These are phyloP conservation scores for Apamea epomidion DNA, from an alignment of 2,888 invertebrate species.

Conservation along the genomic window DNA sequence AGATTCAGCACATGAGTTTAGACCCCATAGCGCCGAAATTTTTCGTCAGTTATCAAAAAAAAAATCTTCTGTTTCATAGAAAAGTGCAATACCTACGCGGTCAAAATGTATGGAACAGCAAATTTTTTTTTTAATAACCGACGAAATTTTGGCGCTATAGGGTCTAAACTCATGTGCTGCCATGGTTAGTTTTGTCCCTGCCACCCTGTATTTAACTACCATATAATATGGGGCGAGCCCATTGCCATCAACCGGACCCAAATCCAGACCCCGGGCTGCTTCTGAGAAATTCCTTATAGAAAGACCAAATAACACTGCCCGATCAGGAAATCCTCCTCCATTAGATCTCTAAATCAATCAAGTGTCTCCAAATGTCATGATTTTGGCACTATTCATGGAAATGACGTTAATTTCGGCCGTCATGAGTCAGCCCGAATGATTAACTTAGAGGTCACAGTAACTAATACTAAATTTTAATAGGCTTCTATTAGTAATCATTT, in stretches of 20 bases:
- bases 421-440: background rate
- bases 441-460: slow-evolving; percentile 17
- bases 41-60: no score
- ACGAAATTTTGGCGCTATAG: no score
- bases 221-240: no score
- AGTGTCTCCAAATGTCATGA: background rate
- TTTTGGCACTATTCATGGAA: background rate
- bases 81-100: no score
- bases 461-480: background rate
- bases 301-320: background rate
- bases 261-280: background rate
- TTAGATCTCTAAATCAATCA: background rate
- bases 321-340: background rate
- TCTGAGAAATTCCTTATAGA: background rate
- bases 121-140: no score
- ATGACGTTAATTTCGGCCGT: background rate
- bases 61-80: no score
- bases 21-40: no score
- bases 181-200: no score
- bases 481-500: background rate
- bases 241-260: background rate
- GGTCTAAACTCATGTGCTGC: no score
- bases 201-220: no score
- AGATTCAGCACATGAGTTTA: no score
- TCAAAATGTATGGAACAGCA: no score